These are phyloP conservation scores for Hirudinaria manillensis DNA, from an alignment of 2,888 invertebrate genomes.

Conservation along the genomic window DNA sequence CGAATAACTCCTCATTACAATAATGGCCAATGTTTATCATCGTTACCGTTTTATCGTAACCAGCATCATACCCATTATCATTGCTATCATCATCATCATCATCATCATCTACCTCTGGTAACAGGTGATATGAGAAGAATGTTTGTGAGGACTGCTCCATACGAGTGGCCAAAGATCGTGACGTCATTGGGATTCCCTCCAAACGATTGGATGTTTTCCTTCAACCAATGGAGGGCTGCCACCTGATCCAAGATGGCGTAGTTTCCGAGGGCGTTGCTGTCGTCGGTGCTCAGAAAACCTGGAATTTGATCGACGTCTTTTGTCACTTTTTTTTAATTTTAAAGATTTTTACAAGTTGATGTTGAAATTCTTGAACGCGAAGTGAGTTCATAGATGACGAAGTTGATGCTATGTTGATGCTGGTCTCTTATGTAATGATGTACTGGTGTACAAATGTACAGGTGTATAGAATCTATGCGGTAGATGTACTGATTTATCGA, in stretches of 20 bases:
- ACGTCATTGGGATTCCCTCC: conserved; percentile 24
- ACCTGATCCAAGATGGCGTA: conserved; percentile 62
- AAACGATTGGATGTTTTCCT: conserved; percentile 66
- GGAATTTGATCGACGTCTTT: conserved; percentile 16
- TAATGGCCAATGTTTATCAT: neutral
- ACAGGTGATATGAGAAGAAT: conserved; percentile 24
- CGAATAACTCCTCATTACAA: too few species aligned
- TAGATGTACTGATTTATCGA: too few species aligned
- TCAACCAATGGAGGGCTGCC: conserved; percentile 84
- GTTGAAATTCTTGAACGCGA: too few species aligned
- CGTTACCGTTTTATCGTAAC: conserved; percentile 15
- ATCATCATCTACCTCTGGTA: conserved; percentile 18
- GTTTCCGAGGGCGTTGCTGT: conserved; percentile 60
- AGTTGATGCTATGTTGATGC: too few species aligned
- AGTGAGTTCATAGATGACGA: too few species aligned
- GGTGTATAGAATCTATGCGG: too few species aligned
- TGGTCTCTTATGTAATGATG: too few species aligned
- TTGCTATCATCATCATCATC: conserved; percentile 20
- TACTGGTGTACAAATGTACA: too few species aligned
- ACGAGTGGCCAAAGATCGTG: conserved; percentile 23
- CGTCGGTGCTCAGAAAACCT: conserved; percentile 56
- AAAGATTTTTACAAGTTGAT: neutral
- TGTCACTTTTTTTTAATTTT: too few species aligned
- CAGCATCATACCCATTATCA: conserved; percentile 19
- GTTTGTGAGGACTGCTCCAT: conserved; percentile 20